Evolutionary conservation across 2,113 vertebrate species (phyloP).

Genomic region (Typhlomys cinereus): DNA sequence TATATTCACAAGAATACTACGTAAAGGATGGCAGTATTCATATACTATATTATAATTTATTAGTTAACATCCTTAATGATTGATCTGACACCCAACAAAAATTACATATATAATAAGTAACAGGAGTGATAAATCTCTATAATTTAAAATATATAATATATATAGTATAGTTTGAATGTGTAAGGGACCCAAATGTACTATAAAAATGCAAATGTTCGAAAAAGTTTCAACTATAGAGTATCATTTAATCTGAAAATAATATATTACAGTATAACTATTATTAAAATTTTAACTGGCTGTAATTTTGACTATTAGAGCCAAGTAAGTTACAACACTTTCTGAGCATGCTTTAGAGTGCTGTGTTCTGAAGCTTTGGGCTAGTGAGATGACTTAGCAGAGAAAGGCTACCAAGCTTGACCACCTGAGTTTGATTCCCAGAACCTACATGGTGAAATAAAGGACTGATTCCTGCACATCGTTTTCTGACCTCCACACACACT

Average conservation of each 20-base stretch:
- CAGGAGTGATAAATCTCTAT: constrained; percentile 21
- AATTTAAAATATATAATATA: constrained; percentile 44
- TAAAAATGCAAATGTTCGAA: background rate
- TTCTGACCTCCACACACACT: too few relatives aligned
- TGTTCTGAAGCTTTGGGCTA: too few relatives aligned
- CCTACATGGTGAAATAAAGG: too few relatives aligned
- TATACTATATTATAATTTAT: constrained; percentile 31
- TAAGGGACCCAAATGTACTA: background rate
- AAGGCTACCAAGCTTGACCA: too few relatives aligned
- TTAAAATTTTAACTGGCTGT: constrained; percentile 46
- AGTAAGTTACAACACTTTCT: constrained; percentile 50
- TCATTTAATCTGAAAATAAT: constrained; percentile 57
- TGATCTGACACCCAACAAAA: constrained; percentile 16
- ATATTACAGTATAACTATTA: background rate
- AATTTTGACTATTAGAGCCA: constrained; percentile 36
- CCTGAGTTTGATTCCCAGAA: too few relatives aligned
- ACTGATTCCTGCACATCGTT: too few relatives aligned
- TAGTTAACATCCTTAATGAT: constrained; percentile 1
- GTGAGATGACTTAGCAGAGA: too few relatives aligned
- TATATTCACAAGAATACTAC: background rate
- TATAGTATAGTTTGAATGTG: background rate
- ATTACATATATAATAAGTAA: constrained; percentile 1
- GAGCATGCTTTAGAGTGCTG: constrained; percentile 20
- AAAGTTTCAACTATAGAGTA: background rate
- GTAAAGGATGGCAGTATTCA: background rate